phyloP scores from a whole-genome alignment of 2,797 vertebrate species.

The Anas flavirostris region DNA sequence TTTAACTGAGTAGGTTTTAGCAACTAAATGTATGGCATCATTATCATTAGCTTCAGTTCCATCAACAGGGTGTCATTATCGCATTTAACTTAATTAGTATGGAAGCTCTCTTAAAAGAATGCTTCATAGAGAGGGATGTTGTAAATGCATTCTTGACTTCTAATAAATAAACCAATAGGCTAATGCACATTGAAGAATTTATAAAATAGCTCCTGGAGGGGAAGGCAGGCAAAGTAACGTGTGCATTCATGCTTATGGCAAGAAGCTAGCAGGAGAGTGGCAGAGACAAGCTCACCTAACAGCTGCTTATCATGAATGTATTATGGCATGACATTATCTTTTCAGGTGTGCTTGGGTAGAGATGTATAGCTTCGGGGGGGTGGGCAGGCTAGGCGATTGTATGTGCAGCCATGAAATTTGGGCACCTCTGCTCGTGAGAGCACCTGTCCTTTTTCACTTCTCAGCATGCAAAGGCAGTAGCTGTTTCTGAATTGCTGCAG shows the following conservation, averaged over 20 bases:
- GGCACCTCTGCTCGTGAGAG: background rate
- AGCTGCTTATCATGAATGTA: background rate
- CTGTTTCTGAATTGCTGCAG: background rate
- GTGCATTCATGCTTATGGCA: background rate
- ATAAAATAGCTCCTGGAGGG: conserved; percentile 4
- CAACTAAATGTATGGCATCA: conserved; percentile 57
- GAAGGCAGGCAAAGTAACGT: background rate
- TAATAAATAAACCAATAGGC: conserved; percentile 56
- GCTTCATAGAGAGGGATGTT: conserved; percentile 40
- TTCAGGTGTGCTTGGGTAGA: background rate
- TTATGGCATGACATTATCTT: background rate
- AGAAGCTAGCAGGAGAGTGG: conserved; percentile 21
- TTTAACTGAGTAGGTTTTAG: conserved; percentile 56
- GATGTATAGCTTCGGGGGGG: background rate
- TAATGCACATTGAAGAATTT: conserved; percentile 49
- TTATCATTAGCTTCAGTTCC: conserved; percentile 66
- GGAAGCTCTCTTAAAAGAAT: conserved; percentile 58
- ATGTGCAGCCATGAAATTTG: background rate
- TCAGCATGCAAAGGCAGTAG: background rate
- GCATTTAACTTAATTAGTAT: conserved; percentile 73
- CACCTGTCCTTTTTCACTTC: fast-evolving
- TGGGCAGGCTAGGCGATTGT: fast-evolving
- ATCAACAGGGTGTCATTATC: conserved; percentile 61
- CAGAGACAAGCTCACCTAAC: background rate
- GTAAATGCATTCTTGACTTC: conserved; percentile 57